Percentiles rank a stretch among this genome's conserved stretches.
Evolutionary conservation across 2,113 vertebrate genomes (phyloP).

Genomic region (Tretioscincus oriximinensis): DNA sequence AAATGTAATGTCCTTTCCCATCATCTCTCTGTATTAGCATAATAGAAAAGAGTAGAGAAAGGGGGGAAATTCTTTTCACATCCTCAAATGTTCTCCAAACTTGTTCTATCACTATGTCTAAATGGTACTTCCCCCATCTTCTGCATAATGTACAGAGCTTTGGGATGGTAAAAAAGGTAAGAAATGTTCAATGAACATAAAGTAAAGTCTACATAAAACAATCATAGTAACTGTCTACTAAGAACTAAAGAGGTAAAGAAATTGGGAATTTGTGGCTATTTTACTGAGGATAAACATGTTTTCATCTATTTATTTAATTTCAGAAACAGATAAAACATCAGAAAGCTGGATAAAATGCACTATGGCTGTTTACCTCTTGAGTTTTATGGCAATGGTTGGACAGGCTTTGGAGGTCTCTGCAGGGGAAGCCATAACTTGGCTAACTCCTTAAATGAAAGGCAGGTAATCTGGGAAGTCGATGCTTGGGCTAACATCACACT

Average conservation of each 20-base stretch:
- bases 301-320: not conserved
- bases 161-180: not conserved
- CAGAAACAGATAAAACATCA: not conserved
- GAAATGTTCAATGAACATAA: not conserved
- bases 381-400: not conserved
- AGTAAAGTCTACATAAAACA: not conserved
- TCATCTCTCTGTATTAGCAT: too few species aligned
- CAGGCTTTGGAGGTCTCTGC: constrained; percentile 5
- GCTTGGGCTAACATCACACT: constrained; percentile 21
- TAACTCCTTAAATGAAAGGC: constrained; percentile 17
- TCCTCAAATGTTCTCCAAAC: too few species aligned
- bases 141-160: not conserved
- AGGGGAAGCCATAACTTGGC: constrained; percentile 6
- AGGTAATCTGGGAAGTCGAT: constrained; percentile 21
- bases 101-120: not conserved
- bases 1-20: too few species aligned
- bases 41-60: too few species aligned
- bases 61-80: too few species aligned
- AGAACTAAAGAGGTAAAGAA: not conserved
- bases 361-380: not conserved
- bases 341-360: not conserved
- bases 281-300: not conserved
- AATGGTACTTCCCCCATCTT: not conserved
- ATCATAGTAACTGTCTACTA: not conserved
- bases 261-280: not conserved